Base-by-base conservation (phyloP, 2,888 invertebrate species). In the Arctia plantaginis region DNA sequence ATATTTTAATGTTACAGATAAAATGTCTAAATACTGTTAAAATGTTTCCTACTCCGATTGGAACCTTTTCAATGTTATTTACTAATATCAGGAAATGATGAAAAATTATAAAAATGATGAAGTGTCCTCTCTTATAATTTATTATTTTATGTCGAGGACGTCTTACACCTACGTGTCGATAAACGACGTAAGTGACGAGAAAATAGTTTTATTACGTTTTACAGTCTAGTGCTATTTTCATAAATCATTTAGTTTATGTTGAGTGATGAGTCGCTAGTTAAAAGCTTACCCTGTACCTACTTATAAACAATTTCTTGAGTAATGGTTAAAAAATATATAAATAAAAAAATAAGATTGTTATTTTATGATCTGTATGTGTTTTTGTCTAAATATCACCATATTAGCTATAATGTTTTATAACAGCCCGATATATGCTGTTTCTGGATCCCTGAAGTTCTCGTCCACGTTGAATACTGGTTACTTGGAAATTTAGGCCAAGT, bases 401-500 rank as follows among this genome's bases (percentile, higher is more conserved):
- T 8, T n/a, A 18, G 39, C 39, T 27, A 27, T 13, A 35, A 65
- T 74, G 27, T 68, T 59, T 71, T 59, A 33, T 18, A 30, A 71
- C 73, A 73, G 64, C n/a, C 27, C 66, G 66, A 77, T 65, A 71
- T 71, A 74, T 41, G 66, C 66, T 66, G 67, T 71, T 77, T 66
- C 72, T 20, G 75, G 72, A 78, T 80, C 71, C 66, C 65, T 77
- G 27, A 35, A 68, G 77, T 78, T 81, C 80, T 80, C 69, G 77
- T 81, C 75, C 71, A 78, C 69, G 78, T 84, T 79, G 76, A 79
- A 81, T 85, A 83, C 76, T 74, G 73, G 78, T 80, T 82, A 83
- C 87, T 89, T 82, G 82, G 82, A 91, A 93, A 95, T 91, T 92
- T 95, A 90, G 93, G 95, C 93, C 94, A 95, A 94, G 93, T 94